Conservation (phyloP, 2,888 invertebrate species). For the Coelopa pilipes region DNA sequence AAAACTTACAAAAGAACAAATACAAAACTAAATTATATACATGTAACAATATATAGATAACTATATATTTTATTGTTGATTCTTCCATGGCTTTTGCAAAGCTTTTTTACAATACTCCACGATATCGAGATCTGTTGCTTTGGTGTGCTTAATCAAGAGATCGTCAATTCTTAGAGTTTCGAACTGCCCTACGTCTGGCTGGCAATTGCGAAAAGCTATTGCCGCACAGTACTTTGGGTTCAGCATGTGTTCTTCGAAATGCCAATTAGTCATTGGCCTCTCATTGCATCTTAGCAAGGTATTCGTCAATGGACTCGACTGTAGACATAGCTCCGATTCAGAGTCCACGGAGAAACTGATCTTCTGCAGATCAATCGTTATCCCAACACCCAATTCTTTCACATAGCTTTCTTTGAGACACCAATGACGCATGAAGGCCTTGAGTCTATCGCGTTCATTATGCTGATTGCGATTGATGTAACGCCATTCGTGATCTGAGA, state of each 20-base stretch:
- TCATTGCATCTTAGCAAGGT: slow-evolving; percentile 76
- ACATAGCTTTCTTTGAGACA: slow-evolving; percentile 94
- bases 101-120: slow-evolving; percentile 55
- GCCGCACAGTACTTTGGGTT: slow-evolving; percentile 82
- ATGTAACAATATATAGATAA: background rate
- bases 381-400: slow-evolving; percentile 89
- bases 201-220: slow-evolving; percentile 72
- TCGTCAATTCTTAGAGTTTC: slow-evolving; percentile 71
- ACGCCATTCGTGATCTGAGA: slow-evolving; percentile 83
- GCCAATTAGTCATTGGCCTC: slow-evolving; percentile 73
- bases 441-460: slow-evolving; percentile 75
- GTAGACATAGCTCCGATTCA: slow-evolving; percentile 68
- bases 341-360: slow-evolving; percentile 78
- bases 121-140: slow-evolving; percentile 47
- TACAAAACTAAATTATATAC: background rate
- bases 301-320: slow-evolving; percentile 70
- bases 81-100: slow-evolving; percentile 48
- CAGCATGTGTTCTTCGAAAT: slow-evolving; percentile 85
- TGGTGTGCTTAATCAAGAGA: slow-evolving; percentile 68
- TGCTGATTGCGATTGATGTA: slow-evolving; percentile 71
- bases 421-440: slow-evolving; percentile 90
- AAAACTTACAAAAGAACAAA: background rate
- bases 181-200: slow-evolving; percentile 65
- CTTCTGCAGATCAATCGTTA: slow-evolving; percentile 79
- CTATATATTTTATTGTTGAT: background rate